A percentile compares a stretch with the other conserved stretches of the same genome.
phyloP scores from a whole-genome alignment of 2,888 invertebrate genomes.

The Pandemis cinnamomeana region DNA sequence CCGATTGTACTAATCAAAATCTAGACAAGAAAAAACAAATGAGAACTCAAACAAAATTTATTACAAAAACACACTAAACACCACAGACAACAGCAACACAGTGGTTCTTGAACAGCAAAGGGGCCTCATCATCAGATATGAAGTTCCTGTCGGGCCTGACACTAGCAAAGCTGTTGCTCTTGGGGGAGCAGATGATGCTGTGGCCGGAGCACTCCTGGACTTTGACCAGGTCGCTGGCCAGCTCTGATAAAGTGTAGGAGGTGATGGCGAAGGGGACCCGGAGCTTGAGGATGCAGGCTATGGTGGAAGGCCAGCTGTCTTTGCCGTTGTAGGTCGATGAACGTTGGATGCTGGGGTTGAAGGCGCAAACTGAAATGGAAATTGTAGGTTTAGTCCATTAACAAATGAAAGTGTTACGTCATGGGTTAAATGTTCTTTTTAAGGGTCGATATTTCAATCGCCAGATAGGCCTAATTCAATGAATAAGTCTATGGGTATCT shows the following conservation, averaged over 20 bases:
- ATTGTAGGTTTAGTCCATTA: not conserved
- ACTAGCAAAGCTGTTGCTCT: constrained; percentile 87
- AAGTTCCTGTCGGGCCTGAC: constrained; percentile 90
- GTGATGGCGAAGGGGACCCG: constrained; percentile 86
- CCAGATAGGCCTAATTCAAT: no score
- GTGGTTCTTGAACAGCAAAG: constrained; percentile 89
- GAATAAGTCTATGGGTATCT: no score
- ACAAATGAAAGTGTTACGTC: not conserved
- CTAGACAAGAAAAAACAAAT: not conserved
- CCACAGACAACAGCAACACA: constrained; percentile 83
- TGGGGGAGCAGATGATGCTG: constrained; percentile 81
- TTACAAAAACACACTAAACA: constrained; percentile 42
- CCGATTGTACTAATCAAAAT: no score
- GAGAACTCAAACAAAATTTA: constrained; percentile 9
- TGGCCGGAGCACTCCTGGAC: constrained; percentile 81
- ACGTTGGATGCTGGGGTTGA: constrained; percentile 89
- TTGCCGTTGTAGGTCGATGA: constrained; percentile 85
- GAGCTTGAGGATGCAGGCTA: constrained; percentile 82
- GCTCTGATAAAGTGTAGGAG: constrained; percentile 87
- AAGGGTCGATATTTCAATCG: no score
- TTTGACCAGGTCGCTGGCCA: constrained; percentile 85
- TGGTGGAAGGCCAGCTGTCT: constrained; percentile 88
- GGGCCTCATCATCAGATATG: constrained; percentile 88
- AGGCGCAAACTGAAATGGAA: constrained; percentile 85
- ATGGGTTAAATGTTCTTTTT: no score